Percentiles rank a stretch among this genome's conserved stretches.
phyloP scores from a whole-genome alignment of 2,797 vertebrate genomes.

The Myotis planiceps region DNA sequence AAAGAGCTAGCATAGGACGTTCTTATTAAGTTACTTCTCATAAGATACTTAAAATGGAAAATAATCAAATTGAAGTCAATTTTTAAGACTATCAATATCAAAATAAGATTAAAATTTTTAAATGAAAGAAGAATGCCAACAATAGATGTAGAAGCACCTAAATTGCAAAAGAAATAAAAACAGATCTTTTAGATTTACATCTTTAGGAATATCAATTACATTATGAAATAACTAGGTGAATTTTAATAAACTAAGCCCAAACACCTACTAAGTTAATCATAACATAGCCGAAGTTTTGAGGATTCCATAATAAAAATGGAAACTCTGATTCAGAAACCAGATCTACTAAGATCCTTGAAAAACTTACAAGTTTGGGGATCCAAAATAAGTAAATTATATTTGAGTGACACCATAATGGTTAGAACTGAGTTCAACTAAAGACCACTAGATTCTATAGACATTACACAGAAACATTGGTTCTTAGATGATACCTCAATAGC shows the following conservation, averaged over 20 bases:
- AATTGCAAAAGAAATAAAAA: constrained; percentile 4
- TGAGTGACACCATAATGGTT: constrained; percentile 10
- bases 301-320: constrained; percentile 18
- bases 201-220: constrained; percentile 6
- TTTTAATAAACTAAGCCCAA: constrained; percentile 18
- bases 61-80: neutral
- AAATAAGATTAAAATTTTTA: constrained; percentile 44
- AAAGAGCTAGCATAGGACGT: neutral
- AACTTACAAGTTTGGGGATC: neutral
- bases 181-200: neutral
- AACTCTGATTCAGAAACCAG: constrained; percentile 3
- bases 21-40: neutral
- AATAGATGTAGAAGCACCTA: neutral
- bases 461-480: neutral
- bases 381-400: neutral
- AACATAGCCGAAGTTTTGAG: constrained; percentile 13
- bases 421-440: constrained; percentile 23
- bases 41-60: neutral
- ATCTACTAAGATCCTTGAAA: neutral
- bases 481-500: neutral
- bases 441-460: neutral
- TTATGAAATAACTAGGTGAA: neutral
- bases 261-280: neutral
- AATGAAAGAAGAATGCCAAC: constrained; percentile 22
- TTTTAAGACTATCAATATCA: neutral